A percentile compares a stretch with the other conserved stretches of the same genome.
Evolutionary conservation across 2,113 vertebrate species (phyloP).

Genomic region (Abramis brama): DNA sequence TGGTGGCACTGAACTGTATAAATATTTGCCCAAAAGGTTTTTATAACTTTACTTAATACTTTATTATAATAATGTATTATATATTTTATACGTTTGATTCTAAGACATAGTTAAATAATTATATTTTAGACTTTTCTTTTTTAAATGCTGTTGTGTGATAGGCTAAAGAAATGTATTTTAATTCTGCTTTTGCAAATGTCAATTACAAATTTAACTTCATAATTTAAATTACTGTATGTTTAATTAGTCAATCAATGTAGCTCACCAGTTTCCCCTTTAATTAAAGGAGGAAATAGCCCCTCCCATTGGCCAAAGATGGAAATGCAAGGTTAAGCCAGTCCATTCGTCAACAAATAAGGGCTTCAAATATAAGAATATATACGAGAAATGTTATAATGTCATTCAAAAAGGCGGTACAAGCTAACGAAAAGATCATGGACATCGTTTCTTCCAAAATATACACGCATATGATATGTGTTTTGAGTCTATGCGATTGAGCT

Average conservation of each 20-base stretch:
- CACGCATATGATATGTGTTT: neutral
- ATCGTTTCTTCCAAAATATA: neutral
- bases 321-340: constrained; percentile 81
- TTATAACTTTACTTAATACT: neutral
- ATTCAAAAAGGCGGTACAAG: neutral
- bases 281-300: constrained; percentile 70
- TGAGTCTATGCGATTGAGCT: neutral
- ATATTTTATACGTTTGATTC: neutral
- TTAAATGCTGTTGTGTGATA: neutral
- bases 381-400: neutral
- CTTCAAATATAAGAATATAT: constrained; percentile 3
- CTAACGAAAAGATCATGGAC: neutral
- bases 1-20: neutral
- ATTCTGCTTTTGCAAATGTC: neutral
- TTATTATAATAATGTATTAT: neutral
- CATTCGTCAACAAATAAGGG: constrained; percentile 68
- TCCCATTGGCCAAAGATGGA: constrained; percentile 70
- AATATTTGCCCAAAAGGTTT: neutral
- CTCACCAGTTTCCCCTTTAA: constrained; percentile 2
- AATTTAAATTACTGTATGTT: neutral
- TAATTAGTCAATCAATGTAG: constrained; percentile 14
- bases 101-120: neutral
- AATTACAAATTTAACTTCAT: neutral
- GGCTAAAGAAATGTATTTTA: too few relatives aligned
- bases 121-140: neutral